A percentile compares a stretch with the other conserved stretches of the same genome.
phyloP scores from a whole-genome alignment of 2,113 vertebrate species.

The Gymnarchus niloticus region DNA sequence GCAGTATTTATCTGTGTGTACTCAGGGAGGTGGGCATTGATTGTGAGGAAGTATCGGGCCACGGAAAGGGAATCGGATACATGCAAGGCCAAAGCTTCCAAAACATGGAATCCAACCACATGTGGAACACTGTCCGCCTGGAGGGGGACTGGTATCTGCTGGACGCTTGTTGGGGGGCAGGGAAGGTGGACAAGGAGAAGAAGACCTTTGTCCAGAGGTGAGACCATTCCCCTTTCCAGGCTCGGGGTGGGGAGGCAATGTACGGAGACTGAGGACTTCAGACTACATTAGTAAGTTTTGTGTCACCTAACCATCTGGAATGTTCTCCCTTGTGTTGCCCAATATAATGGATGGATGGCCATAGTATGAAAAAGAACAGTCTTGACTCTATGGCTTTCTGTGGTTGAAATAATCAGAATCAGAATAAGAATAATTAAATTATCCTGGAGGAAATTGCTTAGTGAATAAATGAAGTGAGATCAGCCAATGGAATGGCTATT shows the following conservation, averaged over 20 bases:
- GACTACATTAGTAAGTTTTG: background rate
- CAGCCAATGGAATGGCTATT: background rate
- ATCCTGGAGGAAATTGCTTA: too few species aligned
- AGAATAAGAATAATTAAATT: too few species aligned
- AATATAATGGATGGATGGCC: background rate
- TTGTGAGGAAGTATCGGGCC: constrained; percentile 59
- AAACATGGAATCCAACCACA: constrained; percentile 66
- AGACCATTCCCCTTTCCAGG: background rate
- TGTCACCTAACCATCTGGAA: background rate
- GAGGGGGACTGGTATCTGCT: constrained; percentile 66
- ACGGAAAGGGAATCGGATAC: constrained; percentile 63
- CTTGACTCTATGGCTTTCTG: background rate
- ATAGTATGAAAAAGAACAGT: too few species aligned
- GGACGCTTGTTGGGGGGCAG: constrained; percentile 74
- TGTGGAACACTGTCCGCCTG: constrained; percentile 67
- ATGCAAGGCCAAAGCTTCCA: constrained; percentile 47
- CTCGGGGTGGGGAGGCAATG: background rate
- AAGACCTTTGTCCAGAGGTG: constrained; percentile 68
- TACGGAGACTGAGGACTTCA: too few species aligned
- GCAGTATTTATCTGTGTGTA: background rate
- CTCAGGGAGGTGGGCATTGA: constrained; percentile 55
- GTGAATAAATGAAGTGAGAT: too few species aligned
- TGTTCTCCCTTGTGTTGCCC: background rate
- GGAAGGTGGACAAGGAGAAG: constrained; percentile 58
- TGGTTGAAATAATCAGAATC: background rate